These are phyloP conservation scores for Discoglossus pictus DNA, from an alignment of 2,797 vertebrate genomes.

Conservation along the genomic window DNA sequence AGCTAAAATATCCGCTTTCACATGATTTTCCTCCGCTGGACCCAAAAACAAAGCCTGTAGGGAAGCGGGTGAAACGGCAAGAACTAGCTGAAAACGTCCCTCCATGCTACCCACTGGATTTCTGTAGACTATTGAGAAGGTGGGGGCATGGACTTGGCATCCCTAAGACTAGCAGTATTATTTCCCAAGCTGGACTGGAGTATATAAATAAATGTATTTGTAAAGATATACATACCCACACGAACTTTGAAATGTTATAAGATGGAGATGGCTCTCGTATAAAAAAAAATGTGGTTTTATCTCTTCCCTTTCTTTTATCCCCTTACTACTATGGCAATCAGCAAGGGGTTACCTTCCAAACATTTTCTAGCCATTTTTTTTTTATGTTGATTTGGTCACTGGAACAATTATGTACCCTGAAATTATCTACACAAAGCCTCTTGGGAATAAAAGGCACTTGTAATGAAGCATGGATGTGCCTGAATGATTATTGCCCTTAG, in stretches of 20 bases:
- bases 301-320: constrained; percentile 34
- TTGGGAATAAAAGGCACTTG: constrained; percentile 50
- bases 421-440: constrained; percentile 39
- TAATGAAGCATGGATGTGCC: constrained; percentile 19
- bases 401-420: constrained; percentile 38
- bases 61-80: background rate
- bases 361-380: constrained; percentile 40
- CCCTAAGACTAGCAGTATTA: constrained; percentile 41
- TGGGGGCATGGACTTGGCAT: background rate
- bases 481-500: constrained; percentile 1
- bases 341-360: background rate
- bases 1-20: constrained; percentile 69
- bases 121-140: constrained; percentile 12
- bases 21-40: background rate
- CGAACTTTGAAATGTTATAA: constrained; percentile 7
- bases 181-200: constrained; percentile 35
- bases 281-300: constrained; percentile 21
- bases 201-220: constrained; percentile 37
- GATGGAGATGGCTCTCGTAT: background rate
- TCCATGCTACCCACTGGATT: constrained; percentile 12
- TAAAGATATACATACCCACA: constrained; percentile 24
- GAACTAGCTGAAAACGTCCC: background rate
- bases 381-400: constrained; percentile 39
- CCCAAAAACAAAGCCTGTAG: background rate
- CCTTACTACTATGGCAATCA: constrained; percentile 27